These are phyloP conservation scores for Adineta ricciae DNA, from an alignment of 2,888 invertebrate species.

Conservation along the genomic window DNA sequence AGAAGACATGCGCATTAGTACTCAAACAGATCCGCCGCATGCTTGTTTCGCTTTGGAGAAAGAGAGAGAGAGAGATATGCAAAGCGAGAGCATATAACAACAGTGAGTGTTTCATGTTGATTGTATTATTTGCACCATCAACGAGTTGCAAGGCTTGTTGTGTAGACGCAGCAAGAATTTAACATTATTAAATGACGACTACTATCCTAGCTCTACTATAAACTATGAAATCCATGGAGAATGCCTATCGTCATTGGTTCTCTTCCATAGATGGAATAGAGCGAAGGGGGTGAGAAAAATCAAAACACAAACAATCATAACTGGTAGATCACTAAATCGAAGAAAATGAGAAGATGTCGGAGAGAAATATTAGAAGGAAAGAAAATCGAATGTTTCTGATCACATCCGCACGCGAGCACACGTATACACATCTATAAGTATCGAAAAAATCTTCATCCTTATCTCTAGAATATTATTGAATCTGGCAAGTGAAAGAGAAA, in stretches of 20 bases:
- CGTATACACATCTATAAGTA: neutral
- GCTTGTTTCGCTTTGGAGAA: neutral
- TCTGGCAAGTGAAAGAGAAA: neutral
- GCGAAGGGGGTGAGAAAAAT: neutral
- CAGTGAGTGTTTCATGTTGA: neutral
- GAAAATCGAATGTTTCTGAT: neutral
- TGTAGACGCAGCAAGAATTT: neutral
- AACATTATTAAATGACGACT: neutral
- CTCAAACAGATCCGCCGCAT: neutral
- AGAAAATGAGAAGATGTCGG: neutral
- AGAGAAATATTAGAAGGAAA: neutral
- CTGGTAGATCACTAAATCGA: neutral
- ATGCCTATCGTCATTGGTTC: neutral
- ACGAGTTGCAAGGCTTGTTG: neutral
- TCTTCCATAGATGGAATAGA: neutral
- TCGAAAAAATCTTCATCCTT: neutral
- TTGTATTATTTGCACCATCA: conserved; percentile 19
- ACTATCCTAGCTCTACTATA: neutral
- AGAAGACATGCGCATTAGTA: neutral
- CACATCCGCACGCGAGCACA: neutral
- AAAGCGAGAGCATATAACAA: neutral
- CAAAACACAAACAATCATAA: neutral
- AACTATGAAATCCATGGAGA: neutral
- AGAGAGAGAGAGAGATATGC: neutral
- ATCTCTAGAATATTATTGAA: neutral